Evolutionary conservation across 2,888 invertebrate genomes (phyloP).

Genomic region (Liposcelis brunnea): DNA sequence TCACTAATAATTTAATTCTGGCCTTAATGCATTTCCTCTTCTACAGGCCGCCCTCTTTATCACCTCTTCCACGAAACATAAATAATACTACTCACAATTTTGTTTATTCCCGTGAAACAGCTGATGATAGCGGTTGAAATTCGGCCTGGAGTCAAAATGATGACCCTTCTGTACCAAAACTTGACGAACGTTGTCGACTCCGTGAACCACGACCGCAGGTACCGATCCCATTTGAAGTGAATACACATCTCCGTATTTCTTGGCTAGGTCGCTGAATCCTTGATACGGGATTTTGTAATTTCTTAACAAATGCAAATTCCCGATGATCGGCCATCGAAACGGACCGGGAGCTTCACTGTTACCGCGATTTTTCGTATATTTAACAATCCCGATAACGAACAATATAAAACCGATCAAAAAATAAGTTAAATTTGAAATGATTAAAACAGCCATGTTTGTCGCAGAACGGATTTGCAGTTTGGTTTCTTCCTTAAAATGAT

Average conservation of each 20-base stretch:
- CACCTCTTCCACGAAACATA: neutral
- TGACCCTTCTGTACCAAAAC: conserved; percentile 37
- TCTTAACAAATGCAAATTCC: conserved; percentile 36
- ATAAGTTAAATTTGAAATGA: too few relatives aligned
- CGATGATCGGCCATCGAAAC: conserved; percentile 35
- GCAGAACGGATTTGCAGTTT: too few relatives aligned
- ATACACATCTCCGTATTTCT: conserved; percentile 35
- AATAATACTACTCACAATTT: conserved; percentile 41
- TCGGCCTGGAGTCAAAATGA: conserved; percentile 45
- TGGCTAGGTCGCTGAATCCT: conserved; percentile 34
- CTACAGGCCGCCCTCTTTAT: neutral
- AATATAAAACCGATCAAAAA: too few relatives aligned
- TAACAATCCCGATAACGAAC: too few relatives aligned
- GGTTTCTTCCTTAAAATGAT: too few relatives aligned
- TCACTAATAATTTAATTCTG: neutral
- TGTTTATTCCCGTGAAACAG: conserved; percentile 47
- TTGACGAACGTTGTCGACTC: conserved; percentile 38
- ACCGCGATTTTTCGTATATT: neutral
- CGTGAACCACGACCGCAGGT: conserved; percentile 38
- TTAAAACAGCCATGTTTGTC: too few relatives aligned
- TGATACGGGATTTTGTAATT: conserved; percentile 41
- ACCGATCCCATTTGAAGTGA: conserved; percentile 36
- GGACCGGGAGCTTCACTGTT: conserved; percentile 31
- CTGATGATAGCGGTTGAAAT: conserved; percentile 40
- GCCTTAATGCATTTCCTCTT: neutral